phyloP scores from a whole-genome alignment of 1,140 invertebrate species.

The Lordiphosa clarofinis region DNA sequence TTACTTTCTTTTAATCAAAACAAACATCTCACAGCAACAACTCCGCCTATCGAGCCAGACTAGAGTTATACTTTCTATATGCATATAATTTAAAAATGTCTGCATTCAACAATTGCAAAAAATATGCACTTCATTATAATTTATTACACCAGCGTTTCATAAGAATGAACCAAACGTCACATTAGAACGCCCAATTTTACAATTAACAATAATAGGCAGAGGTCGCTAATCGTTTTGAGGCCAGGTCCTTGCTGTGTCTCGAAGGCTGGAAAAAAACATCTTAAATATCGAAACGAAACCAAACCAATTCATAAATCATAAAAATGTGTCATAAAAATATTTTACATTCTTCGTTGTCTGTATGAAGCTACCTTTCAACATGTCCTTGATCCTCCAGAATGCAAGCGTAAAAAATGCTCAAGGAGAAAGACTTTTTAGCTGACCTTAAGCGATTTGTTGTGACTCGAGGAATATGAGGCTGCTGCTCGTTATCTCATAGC shows the following conservation, averaged over 20 bases:
- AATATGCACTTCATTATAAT: too few relatives aligned
- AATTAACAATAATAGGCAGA: constrained; percentile 24
- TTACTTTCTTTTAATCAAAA: too few relatives aligned
- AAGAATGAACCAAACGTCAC: constrained; percentile 21
- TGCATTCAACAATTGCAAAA: too few relatives aligned
- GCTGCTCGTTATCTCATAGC: constrained; percentile 53
- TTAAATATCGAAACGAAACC: constrained; percentile 42
- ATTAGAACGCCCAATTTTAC: constrained; percentile 49
- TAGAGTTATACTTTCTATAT: too few relatives aligned
- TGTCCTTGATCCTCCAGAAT: constrained; percentile 54
- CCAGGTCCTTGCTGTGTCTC: constrained; percentile 24
- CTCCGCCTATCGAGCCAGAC: too few relatives aligned
- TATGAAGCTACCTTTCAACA: constrained; percentile 60
- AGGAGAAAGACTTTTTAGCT: constrained; percentile 51
- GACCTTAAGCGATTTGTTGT: constrained; percentile 64
- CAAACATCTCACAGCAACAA: too few relatives aligned
- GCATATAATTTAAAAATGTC: too few relatives aligned
- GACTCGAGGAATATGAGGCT: constrained; percentile 32
- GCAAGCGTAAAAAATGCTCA: constrained; percentile 56
- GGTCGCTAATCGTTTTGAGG: constrained; percentile 35
- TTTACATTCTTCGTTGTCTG: background rate
- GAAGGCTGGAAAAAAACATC: constrained; percentile 44
- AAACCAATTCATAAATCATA: constrained; percentile 79
- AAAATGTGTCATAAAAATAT: constrained; percentile 72
- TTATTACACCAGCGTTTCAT: constrained; percentile 4